Evolutionary conservation across 2,113 vertebrate species (phyloP).

Genomic region (Rhinopomastus cyanomelas): DNA sequence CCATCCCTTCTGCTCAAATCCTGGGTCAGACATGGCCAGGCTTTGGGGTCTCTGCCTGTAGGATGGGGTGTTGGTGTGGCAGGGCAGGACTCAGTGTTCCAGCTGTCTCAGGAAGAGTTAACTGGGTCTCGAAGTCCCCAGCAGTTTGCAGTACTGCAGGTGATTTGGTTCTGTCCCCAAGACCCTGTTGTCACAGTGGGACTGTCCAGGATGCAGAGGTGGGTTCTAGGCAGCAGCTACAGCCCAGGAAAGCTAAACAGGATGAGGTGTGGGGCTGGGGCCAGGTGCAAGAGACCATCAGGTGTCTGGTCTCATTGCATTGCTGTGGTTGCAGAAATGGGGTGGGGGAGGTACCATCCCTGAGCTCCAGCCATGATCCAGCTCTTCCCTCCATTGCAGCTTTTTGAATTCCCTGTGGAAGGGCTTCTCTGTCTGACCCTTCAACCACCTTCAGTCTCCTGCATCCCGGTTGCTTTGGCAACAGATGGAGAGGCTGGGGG

Average conservation of each 20-base stretch:
- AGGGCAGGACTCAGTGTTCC: background rate
- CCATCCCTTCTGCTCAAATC: background rate
- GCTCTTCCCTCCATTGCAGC: background rate
- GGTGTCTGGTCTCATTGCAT: background rate
- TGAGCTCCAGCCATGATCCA: background rate
- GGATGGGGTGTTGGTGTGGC: background rate
- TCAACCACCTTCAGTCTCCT: background rate
- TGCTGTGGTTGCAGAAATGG: background rate
- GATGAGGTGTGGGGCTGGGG: background rate
- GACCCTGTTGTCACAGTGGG: background rate
- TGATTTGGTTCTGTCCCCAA: background rate
- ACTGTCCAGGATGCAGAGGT: background rate
- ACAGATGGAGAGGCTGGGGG: background rate
- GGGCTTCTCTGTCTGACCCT: background rate
- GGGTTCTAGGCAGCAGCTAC: background rate
- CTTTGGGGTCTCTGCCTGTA: background rate
- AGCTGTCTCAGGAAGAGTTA: background rate
- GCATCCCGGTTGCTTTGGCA: slow-evolving; percentile 1
- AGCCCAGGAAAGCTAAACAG: background rate
- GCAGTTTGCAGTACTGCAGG: accelerated
- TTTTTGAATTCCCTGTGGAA: background rate
- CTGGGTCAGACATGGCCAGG: background rate
- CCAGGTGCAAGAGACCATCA: background rate
- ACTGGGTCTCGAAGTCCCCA: accelerated
- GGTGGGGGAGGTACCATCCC: background rate